These are phyloP conservation scores for Torymus tubicola DNA, from an alignment of 2,888 invertebrate species.

Conservation along the genomic window DNA sequence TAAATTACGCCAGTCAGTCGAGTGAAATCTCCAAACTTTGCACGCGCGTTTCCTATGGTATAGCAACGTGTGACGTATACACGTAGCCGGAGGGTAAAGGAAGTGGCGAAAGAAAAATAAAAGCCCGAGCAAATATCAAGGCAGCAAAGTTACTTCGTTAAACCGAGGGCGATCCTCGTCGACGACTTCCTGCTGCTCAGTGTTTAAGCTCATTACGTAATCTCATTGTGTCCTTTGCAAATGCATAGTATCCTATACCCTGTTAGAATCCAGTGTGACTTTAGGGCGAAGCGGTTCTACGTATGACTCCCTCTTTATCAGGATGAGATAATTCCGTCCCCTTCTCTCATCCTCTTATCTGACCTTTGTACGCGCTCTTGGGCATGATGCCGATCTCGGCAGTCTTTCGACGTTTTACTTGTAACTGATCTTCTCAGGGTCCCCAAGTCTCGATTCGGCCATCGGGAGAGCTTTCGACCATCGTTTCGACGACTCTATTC, in stretches of 20 bases:
- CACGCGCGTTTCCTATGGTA: no score
- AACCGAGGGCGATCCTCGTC: no score
- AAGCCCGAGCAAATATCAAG: no score
- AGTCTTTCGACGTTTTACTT: conserved; percentile 26
- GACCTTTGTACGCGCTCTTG: conserved; percentile 1
- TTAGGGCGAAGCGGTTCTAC: neutral
- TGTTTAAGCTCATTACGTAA: conserved; percentile 28
- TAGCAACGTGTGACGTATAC: no score
- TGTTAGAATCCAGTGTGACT: neutral
- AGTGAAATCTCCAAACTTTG: no score
- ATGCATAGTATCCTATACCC: neutral
- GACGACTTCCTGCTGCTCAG: neutral
- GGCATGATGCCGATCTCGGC: conserved; percentile 8
- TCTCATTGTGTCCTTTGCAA: conserved; percentile 17
- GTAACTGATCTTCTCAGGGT: conserved; percentile 38
- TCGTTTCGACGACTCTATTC: conserved; percentile 30
- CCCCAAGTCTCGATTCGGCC: neutral
- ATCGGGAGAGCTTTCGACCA: conserved; percentile 18
- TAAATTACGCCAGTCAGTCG: no score
- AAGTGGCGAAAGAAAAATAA: no score
- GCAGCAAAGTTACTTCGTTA: no score
- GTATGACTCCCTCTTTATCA: conserved; percentile 31
- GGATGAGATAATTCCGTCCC: conserved; percentile 7
- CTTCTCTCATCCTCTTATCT: conserved; percentile 10
- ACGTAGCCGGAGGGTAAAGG: no score